These are phyloP conservation scores for Tylochromis polylepis DNA, from an alignment of 2,113 vertebrate species.

Conservation along the genomic window DNA sequence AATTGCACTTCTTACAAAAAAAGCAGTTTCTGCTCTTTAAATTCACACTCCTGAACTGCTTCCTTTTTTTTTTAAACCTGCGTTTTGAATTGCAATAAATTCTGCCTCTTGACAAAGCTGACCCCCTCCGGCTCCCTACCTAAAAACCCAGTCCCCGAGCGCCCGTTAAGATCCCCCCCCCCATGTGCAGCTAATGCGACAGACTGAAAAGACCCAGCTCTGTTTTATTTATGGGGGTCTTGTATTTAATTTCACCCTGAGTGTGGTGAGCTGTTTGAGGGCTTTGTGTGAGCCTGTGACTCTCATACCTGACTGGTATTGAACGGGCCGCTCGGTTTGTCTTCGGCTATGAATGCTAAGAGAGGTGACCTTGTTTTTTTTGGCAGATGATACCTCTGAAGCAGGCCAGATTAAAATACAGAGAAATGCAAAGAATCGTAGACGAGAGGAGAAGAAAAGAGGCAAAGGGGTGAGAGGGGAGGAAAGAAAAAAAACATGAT, in stretches of 20 bases:
- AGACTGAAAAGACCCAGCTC: constrained; percentile 28
- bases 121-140: not conserved
- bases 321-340: constrained; percentile 27
- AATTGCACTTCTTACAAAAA: not conserved
- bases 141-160: constrained; percentile 28
- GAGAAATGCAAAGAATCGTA: constrained; percentile 31
- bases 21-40: not conserved
- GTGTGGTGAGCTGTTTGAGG: not conserved
- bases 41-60: not conserved
- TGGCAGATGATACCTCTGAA: constrained; percentile 32
- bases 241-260: constrained; percentile 61
- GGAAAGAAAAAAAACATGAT: not conserved
- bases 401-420: constrained; percentile 37
- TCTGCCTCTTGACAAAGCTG: constrained; percentile 5
- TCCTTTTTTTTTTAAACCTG: not conserved
- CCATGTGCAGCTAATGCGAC: constrained; percentile 13
- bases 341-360: constrained; percentile 62
- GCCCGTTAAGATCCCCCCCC: constrained; percentile 21
- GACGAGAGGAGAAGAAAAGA: not conserved
- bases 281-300: constrained; percentile 5
- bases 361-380: constrained; percentile 59
- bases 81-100: constrained; percentile 8
- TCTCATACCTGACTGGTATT: constrained; percentile 51
- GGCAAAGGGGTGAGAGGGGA: not conserved
- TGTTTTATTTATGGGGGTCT: constrained; percentile 68